Evolutionary conservation across 2,113 vertebrate genomes (phyloP), one percentile per base, ranked within the genome.

Genomic region (Poecile atricapillus): DNA sequence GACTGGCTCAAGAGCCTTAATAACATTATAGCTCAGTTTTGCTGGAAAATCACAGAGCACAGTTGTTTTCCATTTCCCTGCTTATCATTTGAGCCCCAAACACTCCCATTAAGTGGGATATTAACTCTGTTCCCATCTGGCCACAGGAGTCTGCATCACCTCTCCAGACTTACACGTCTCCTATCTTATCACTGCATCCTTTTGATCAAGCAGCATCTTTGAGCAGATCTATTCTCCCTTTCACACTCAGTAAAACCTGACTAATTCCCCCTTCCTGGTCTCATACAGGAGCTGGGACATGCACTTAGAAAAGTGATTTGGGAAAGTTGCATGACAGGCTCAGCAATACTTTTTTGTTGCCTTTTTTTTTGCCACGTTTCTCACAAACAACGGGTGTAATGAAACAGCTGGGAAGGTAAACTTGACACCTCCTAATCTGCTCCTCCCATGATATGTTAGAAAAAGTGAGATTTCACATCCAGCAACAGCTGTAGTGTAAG

Each of bases 121-220:
- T 58, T 30, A 62, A 76, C 39, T 77, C 78, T 73, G 25, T 79
- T 84, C 50, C 91, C 71, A 83, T 76, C 74, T 92, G 86, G 68
- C 62, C 83, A 53, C 91, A 74, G 96, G 88, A 96, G 94, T 84
- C 89, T 52, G 50, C 11, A 27, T 39, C 79, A 68, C 88, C 89
- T 79, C 84, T 93, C 56, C 86, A 94, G 92, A 95, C 70, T 73
- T 75, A 21, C 24, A 21, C 1, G 1, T 84, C 33, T 78, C 87
- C 83, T 97, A 17, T 83, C 90, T 97, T 96, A 96, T 96, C 87
- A 15, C 39, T 56, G 5, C 23, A 70, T 17, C 75, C 82, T 96
- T 97, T 96, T 97, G 93, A 96, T 97, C 93, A 85, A 43, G 94
- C 62, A 97, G 41, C 87, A 83, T 97, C 97, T 96, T 93, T 75